Base-by-base conservation (phyloP, 2,888 invertebrate genomes). In the Diarsia dahlii region DNA sequence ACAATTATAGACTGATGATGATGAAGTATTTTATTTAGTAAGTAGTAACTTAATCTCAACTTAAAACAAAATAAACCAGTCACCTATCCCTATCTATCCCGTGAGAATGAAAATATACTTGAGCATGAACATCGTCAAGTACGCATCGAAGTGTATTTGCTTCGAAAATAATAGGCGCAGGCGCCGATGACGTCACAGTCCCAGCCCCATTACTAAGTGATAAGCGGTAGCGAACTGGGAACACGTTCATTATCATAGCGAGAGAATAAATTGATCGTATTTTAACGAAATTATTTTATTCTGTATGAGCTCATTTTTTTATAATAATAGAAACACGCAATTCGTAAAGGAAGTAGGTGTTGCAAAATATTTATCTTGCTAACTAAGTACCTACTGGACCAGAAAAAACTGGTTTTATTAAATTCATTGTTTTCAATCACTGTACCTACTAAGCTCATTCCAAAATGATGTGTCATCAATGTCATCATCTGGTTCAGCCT, bases 121-220 rank as follows among this genome's bases (percentile, higher is more conserved):
- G 28, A 58, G 39, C 39, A 67, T 18, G 48, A 45, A 39, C 58
- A 56, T 48, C 28, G 45, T 56, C 50, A 72, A 65, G 64, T 76
- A 73, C 58, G 58, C 56, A 50, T 64, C 68, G 28, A 71, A 76
- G 68, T 81, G 67, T 68, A 71, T 80, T 81, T 75, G 80, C 74
- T 79, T 80, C 84, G 81, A 85, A 87, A 90, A 89, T 88, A 87
- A 88, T 83, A 86, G 45, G 67, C 72, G 70, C 84, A 75, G 88
- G 87, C 89, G 88, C 88, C 84, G 77, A 78, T 86, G 84, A 87
- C 85, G 82, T 74, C 78, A 77, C 8, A 34, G 20, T 18, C 28
- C 28, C 6, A 28, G 20, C n/a, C 28, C n/a, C 48, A 15, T 6
- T 34, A 66, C 45, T 23, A 64, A 67, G 67, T 71, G 39, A 60